phyloP scores from a whole-genome alignment of 2,888 invertebrate genomes.

The Subacronicta megacephala region DNA sequence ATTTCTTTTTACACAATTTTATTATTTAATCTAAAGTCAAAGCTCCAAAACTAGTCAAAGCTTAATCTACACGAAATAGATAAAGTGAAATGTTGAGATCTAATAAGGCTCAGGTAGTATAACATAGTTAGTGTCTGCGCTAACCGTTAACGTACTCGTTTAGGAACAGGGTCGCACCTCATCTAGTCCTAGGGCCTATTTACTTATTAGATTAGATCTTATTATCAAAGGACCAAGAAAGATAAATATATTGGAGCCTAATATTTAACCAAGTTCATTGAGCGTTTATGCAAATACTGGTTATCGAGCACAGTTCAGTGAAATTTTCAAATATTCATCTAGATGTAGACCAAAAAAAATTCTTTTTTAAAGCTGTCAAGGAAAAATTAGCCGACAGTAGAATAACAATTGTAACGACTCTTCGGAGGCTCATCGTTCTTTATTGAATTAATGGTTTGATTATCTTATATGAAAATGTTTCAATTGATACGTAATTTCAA shows the following conservation, averaged over 20 bases:
- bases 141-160: constrained; percentile 12
- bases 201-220: constrained; percentile 19
- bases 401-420: no score
- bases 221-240: constrained; percentile 12
- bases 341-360: no score
- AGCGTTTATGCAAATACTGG: not conserved
- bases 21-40: no score
- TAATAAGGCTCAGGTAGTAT: constrained; percentile 1
- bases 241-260: constrained; percentile 14
- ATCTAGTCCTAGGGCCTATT: constrained; percentile 20
- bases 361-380: no score
- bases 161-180: constrained; percentile 22
- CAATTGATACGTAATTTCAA: no score
- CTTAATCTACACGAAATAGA: not conserved
- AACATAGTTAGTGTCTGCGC: constrained; percentile 10
- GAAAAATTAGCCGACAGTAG: no score
- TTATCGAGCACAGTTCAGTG: not conserved
- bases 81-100: constrained; percentile 8
- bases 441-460: no score
- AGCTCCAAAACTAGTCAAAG: not conserved
- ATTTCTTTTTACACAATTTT: no score
- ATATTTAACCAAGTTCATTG: constrained; percentile 15
- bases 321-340: no score
- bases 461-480: no score
- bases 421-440: no score